These are phyloP conservation scores for Troides oblongomaculatus DNA, from an alignment of 2,888 invertebrate genomes.

Conservation along the genomic window DNA sequence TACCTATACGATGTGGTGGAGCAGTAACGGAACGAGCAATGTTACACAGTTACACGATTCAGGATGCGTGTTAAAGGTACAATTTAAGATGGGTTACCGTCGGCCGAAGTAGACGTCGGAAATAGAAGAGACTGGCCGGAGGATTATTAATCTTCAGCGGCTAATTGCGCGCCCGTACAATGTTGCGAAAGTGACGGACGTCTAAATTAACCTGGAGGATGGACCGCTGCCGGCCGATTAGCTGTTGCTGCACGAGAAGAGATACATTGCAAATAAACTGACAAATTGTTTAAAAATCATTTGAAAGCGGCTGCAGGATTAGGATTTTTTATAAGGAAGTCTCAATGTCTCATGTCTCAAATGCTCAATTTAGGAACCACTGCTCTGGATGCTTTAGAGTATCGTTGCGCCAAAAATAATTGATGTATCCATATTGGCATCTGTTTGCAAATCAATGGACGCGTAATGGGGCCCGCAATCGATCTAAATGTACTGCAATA, in stretches of 20 bases:
- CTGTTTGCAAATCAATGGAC: no score
- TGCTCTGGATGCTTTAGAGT: no score
- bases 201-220: slow-evolving; percentile 16
- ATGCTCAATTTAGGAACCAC: no score
- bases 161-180: slow-evolving; percentile 23
- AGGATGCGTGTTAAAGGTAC: slow-evolving; percentile 3
- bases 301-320: no score
- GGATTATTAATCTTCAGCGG: slow-evolving; percentile 15
- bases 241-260: not conserved
- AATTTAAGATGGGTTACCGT: slow-evolving; percentile 10
- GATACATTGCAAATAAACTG: not conserved
- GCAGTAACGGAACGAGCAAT: no score
- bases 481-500: slow-evolving; percentile 1
- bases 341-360: no score
- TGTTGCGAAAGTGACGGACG: slow-evolving; percentile 21
- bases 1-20: no score
- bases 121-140: slow-evolving; percentile 8
- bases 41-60: not conserved
- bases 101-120: not conserved
- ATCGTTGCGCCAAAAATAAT: no score
- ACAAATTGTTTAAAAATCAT: no score
- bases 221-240: slow-evolving; percentile 5
- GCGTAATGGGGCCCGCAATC: no score
- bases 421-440: no score
- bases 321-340: no score